Evolutionary conservation across 2,888 invertebrate species (phyloP), one percentile per base, ranked within the genome.

Genomic region (Pollenia labialis): DNA sequence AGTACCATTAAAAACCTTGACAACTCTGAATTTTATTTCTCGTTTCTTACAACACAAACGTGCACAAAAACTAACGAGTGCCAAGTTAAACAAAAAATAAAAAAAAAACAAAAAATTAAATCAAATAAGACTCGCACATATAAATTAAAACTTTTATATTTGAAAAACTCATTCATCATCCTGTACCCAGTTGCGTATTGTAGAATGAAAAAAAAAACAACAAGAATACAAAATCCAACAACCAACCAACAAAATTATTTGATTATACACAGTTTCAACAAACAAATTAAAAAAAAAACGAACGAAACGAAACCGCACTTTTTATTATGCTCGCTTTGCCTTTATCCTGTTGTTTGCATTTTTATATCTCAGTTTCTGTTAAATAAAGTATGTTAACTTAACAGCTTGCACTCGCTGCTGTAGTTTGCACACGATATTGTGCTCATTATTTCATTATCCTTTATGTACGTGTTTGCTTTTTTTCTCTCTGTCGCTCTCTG

Each of bases 1-100:
- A 82, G 81, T 75, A 82, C 81, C 75, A 82, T 82, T 75, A 66
- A 84, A 84, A 84, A 74, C 84, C 77, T 84, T 84, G 84, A 79
- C 74, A 84, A 84, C 79, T 79, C 79, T 84, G 79, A 58, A 72
- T 56, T 56, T 71, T 32, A 66, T 79, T 52, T 66, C 52, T 64
- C 64, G 69, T 84, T 72, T 72, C 66, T 79, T 79, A 32, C 62
- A 83, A 64, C 12, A 72, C 58, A 69, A 66, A 58, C 42, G 44
- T 72, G 50, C 68, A 56, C 1, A 48, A 23, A n/a, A 71, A 80
- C 18, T 62, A 85, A 69, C 81, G 85, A 85, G 74, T 82, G 32
- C 71, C 18, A 72, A 72, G 32, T 12, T 16, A 54, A 18, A 76
- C 11, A 54, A 23, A 58, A 71, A 60, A 60, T 40, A n/a, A n/a